Evolutionary conservation across 2,113 vertebrate species (phyloP).

Genomic region (Xiphophorus hellerii): DNA sequence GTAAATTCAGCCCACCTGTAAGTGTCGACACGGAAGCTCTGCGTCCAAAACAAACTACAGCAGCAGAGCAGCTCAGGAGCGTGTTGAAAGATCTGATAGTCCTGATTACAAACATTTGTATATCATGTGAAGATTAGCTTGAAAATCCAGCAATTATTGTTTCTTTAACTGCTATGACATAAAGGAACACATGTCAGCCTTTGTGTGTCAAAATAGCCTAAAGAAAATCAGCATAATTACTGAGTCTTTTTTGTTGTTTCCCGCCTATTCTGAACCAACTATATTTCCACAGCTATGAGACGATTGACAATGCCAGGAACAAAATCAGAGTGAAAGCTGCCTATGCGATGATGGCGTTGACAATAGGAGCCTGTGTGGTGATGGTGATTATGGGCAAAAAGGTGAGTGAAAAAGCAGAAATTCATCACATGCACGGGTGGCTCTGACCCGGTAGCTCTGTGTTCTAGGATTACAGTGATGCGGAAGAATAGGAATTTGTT

Average conservation of each 20-base stretch:
- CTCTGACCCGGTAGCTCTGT: neutral
- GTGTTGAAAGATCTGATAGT: neutral
- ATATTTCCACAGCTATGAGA: conserved; percentile 81
- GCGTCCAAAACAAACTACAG: neutral
- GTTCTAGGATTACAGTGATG: neutral
- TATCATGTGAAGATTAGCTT: neutral
- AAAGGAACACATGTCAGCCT: neutral
- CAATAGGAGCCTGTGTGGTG: conserved; percentile 80
- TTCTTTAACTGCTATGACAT: neutral
- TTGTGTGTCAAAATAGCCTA: too few species aligned
- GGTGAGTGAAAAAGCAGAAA: conserved; percentile 75
- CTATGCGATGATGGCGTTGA: conserved; percentile 86
- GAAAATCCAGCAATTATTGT: neutral
- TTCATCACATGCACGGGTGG: neutral
- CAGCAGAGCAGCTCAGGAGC: neutral
- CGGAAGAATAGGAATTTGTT: neutral
- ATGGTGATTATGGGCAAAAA: conserved; percentile 86
- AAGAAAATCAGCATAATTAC: neutral
- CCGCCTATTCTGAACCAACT: neutral
- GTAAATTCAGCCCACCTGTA: conserved; percentile 17
- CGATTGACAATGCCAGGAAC: conserved; percentile 86
- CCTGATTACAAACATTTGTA: conserved; percentile 5
- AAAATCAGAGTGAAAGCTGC: conserved; percentile 85
- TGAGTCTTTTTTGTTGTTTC: neutral
- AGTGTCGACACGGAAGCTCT: neutral